phyloP scores from a whole-genome alignment of 2,888 invertebrate species.

The Rhabditoides inermis region DNA sequence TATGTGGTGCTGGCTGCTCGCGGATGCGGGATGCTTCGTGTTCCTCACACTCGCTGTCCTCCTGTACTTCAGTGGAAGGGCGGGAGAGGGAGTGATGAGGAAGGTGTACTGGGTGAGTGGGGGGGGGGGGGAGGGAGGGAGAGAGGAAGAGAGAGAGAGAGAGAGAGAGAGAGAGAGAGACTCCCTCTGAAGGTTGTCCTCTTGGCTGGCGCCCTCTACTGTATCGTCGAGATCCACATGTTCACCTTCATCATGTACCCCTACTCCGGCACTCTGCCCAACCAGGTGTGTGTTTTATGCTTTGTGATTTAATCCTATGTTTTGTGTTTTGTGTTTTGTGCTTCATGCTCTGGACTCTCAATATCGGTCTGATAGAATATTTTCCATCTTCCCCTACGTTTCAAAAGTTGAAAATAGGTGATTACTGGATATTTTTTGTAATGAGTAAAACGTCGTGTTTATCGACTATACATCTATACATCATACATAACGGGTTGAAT shows the following conservation, averaged over 20 bases:
- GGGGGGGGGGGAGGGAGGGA: too few species aligned
- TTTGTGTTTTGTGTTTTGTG: neutral
- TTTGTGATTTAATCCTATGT: neutral
- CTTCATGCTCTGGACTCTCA: neutral
- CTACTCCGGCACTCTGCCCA: conserved; percentile 30
- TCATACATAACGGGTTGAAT: too few species aligned
- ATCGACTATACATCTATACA: too few species aligned
- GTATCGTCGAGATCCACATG: conserved; percentile 30
- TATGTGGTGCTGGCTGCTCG: conserved; percentile 37
- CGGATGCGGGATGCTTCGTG: conserved; percentile 33
- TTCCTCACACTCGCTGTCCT: conserved; percentile 33
- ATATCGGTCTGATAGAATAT: neutral
- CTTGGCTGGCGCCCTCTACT: conserved; percentile 25
- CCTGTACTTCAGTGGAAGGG: conserved; percentile 38
- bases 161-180: too few species aligned
- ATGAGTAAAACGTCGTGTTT: too few species aligned
- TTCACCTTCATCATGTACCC: conserved; percentile 38
- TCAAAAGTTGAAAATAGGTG: too few species aligned
- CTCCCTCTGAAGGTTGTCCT: conserved; percentile 35
- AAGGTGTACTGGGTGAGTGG: conserved; percentile 41
- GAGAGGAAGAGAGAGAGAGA: too few species aligned
- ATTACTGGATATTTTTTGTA: too few species aligned
- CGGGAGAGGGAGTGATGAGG: conserved; percentile 24
- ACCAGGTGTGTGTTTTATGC: conserved; percentile 8
- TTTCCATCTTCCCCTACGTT: too few species aligned